Percentiles rank a stretch among this genome's conserved stretches.
Conservation (phyloP, 1,140 invertebrate species). For the Rhopalosiphum maidis region DNA sequence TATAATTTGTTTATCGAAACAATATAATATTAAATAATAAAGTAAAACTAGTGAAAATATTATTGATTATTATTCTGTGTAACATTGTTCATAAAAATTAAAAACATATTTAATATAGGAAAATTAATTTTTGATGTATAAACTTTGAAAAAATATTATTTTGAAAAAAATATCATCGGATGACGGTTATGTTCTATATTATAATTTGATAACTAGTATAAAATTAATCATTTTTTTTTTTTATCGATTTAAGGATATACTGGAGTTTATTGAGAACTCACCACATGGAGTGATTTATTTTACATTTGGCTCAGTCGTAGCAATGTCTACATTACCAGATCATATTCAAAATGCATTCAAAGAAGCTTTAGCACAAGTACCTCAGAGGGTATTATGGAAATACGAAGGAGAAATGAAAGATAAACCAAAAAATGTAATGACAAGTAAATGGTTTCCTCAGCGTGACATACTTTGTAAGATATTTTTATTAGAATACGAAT, state of each 20-base stretch:
- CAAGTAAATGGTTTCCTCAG: constrained; percentile 71
- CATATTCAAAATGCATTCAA: constrained; percentile 69
- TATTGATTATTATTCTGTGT: too few species aligned
- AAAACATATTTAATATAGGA: too few species aligned
- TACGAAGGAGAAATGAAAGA: constrained; percentile 66
- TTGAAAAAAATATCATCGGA: too few species aligned
- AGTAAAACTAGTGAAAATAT: too few species aligned
- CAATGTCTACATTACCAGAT: constrained; percentile 64
- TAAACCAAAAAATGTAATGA: constrained; percentile 67
- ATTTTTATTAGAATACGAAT: background rate
- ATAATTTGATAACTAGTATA: too few species aligned
- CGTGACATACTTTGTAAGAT: constrained; percentile 67
- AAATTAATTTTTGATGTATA: too few species aligned
- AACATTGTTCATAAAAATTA: too few species aligned
- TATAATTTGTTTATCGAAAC: too few species aligned
- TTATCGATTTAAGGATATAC: constrained; percentile 65
- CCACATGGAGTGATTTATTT: constrained; percentile 73
- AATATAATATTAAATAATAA: too few species aligned
- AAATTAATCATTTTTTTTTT: background rate
- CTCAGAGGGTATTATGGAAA: constrained; percentile 71
- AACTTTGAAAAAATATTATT: too few species aligned
- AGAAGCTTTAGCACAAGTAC: constrained; percentile 68
- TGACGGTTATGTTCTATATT: too few species aligned
- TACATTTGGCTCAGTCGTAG: constrained; percentile 69
- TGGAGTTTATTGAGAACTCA: constrained; percentile 68